Base-by-base conservation (phyloP, 1,140 invertebrate species). In the Drosophila bipectinata region DNA sequence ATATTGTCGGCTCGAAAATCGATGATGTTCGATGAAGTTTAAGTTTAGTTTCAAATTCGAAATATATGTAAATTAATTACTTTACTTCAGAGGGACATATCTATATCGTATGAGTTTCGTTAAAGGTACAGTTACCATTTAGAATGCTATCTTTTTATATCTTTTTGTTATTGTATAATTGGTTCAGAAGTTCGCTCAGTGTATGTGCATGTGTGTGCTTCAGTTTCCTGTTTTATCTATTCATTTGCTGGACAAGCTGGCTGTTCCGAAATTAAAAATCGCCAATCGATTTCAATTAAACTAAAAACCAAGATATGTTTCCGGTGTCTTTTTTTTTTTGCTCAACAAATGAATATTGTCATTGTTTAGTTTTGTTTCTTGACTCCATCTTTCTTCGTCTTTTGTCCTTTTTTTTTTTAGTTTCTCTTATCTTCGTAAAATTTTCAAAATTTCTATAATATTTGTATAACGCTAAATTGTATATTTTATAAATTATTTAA, bases 131-230 rank as follows among this genome's bases (percentile, higher is more conserved):
- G 80, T 82, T 60, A 82, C 79, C 74, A 67, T 78, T 81, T 78
- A 77, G 79, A 73, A 81, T 82, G 48, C 57, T 63, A 61, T 48
- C 21, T 57, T 44, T 66, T 30, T 69, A 24, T 69, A 69, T 37
- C 44, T n/a, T 37, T 37, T 37, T 56, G 45, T 77, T 78, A 67
- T 83, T 81, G 68, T 78, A 73, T 78, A 78, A 81, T 81, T 81
- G 73, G 79, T 81, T 81, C 79, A 68, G 59, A 77, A 49, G 71
- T 77, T 58, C 34, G 32, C 39, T 53, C 41, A 37, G 15, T 62
- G 45, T 66, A 39, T 64, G 67, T n/a, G 34, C 34, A 37, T 37
- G 34, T 37, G 34, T 37, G 58, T 62, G 64, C 55, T 21, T 61
- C 26, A 51, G 45, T 37, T 52, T 62, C 45, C 18, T 66, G 56